These are phyloP conservation scores for Zonitis immaculata DNA, from an alignment of 2,888 invertebrate genomes.

Conservation along the genomic window DNA sequence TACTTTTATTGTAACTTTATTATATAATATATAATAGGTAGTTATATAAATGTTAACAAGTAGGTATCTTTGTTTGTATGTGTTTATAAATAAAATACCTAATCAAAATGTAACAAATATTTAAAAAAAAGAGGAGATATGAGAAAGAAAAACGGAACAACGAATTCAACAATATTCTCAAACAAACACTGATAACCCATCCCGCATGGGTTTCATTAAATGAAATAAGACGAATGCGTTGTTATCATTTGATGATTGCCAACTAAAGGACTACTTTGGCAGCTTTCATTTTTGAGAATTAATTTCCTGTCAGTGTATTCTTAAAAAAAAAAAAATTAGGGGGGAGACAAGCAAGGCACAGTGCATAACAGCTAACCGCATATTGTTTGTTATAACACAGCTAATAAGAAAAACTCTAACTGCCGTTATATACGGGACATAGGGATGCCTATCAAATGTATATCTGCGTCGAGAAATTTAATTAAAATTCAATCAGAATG, in stretches of 20 bases:
- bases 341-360: conserved; percentile 45
- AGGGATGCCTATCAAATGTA: conserved; percentile 43
- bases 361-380: conserved; percentile 47
- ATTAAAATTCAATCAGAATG: conserved; percentile 51
- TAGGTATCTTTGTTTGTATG: too few relatives aligned
- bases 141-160: conserved; percentile 3
- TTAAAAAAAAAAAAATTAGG: conserved; percentile 39
- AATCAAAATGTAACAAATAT: neutral
- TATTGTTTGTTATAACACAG: conserved; percentile 45
- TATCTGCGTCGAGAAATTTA: conserved; percentile 47
- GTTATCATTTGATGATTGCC: conserved; percentile 47
- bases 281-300: conserved; percentile 52
- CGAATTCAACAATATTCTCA: conserved; percentile 7
- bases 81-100: conserved; percentile 3
- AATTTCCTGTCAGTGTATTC: conserved; percentile 53
- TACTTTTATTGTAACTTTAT: too few relatives aligned
- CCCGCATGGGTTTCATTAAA: conserved; percentile 42
- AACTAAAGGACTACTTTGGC: conserved; percentile 44
- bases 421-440: conserved; percentile 37
- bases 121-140: neutral
- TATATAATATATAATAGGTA: too few relatives aligned
- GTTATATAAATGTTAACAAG: too few relatives aligned
- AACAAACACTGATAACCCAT: conserved; percentile 39
- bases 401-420: conserved; percentile 49
- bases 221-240: conserved; percentile 48